These are phyloP conservation scores for Gadopsis marmoratus DNA, from an alignment of 2,797 vertebrate species.

Conservation along the genomic window DNA sequence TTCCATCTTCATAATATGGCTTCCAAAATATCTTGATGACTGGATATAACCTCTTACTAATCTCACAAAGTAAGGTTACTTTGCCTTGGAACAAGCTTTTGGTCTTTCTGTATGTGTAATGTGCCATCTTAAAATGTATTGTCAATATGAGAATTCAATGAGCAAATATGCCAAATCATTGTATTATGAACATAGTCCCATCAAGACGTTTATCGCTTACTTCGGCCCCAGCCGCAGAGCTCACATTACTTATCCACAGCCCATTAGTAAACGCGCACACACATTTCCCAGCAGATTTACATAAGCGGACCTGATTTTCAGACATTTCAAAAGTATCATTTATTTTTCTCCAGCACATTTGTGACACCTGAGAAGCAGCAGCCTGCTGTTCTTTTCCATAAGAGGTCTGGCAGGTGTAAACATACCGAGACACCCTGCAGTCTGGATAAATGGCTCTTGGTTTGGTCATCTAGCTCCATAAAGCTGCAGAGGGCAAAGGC, in stretches of 20 bases:
- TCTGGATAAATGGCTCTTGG: slow-evolving; percentile 56
- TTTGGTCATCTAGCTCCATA: slow-evolving; percentile 36
- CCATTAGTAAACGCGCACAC: background rate
- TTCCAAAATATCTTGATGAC: too few species aligned
- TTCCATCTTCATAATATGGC: too few species aligned
- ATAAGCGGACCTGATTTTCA: slow-evolving; percentile 23
- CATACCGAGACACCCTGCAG: slow-evolving; percentile 54
- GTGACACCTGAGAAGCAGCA: slow-evolving; percentile 59
- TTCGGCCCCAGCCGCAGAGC: background rate
- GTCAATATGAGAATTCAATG: background rate
- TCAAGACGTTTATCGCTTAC: background rate
- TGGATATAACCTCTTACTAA: background rate
- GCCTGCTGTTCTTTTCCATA: slow-evolving; percentile 58
- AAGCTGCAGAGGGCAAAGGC: slow-evolving; percentile 63
- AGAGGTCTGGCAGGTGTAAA: slow-evolving; percentile 46
- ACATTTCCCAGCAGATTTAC: slow-evolving; percentile 20
- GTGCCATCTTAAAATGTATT: background rate
- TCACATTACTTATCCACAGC: background rate
- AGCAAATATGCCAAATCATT: background rate
- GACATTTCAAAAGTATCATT: slow-evolving; percentile 24
- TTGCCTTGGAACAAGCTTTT: background rate
- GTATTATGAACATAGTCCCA: background rate
- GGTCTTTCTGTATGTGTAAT: background rate
- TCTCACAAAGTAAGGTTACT: background rate
- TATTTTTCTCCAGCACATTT: slow-evolving; percentile 15